Evolutionary conservation across 2,797 vertebrate genomes (phyloP).

Genomic region (Molossus molossus): DNA sequence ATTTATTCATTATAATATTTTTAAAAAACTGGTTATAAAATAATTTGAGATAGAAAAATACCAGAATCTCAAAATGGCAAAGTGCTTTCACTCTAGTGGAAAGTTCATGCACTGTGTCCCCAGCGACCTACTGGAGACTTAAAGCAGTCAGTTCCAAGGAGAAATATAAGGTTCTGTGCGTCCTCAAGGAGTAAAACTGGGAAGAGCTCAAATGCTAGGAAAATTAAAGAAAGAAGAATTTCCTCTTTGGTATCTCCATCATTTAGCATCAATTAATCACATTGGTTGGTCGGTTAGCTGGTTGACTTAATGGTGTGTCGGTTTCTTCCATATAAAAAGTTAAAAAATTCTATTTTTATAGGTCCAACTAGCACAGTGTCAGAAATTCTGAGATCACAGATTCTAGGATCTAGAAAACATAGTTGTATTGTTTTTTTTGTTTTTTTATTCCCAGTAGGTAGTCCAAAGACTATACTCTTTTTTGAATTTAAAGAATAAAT

Average conservation of each 20-base stretch:
- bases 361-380: neutral
- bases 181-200: neutral
- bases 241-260: neutral
- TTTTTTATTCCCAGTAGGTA: neutral
- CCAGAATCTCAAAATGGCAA: constrained; percentile 53
- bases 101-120: neutral
- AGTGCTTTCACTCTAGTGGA: neutral
- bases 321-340: constrained; percentile 17
- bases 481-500: neutral
- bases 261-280: neutral
- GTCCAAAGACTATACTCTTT: neutral
- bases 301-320: neutral
- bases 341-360: neutral
- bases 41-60: neutral
- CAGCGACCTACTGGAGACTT: constrained; percentile 25
- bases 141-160: constrained; percentile 18
- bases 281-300: neutral
- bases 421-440: neutral
- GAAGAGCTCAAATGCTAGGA: neutral
- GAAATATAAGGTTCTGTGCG: neutral
- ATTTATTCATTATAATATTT: constrained; percentile 61
- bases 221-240: constrained; percentile 12
- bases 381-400: neutral
- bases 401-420: neutral
- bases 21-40: neutral